Evolutionary conservation across 2,888 invertebrate genomes (phyloP), one percentile per base, ranked within the genome.

Genomic region (Zele albiditarsus): DNA sequence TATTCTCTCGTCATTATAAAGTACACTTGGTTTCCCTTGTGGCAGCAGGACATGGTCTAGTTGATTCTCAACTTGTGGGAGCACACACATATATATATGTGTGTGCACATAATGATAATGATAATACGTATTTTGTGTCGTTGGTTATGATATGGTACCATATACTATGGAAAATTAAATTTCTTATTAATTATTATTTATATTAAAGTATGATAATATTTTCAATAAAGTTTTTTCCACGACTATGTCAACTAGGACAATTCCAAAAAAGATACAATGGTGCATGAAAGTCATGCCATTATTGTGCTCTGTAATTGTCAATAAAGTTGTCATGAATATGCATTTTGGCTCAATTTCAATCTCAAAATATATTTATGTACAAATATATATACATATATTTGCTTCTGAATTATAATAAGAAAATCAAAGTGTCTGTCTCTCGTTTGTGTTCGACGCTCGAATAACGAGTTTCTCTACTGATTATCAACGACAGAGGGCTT

Each of bases 1-100:
- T 82, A 84, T 86, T 20, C 86, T 81, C 78, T 85, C 83, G 81
- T 87, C 84, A 82, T 87, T 88, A 87, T 79, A 73, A 75, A 78
- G 79, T 79, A 79, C 79, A 58, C 60, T 57, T 31, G 42, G 25
- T 20, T 42, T 38, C 53, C 28, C 28, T 38, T 12, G 20, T 27
- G 23, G 49, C 69, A 31, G 12, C 57, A 79, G 81, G 84, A 84
- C 79, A 85, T 84, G 84, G 85, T 85, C 84, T 84, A 84, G 82
- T 85, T 85, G 80, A 63, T 77, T 77, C 74, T 71, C 76, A 75
- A 67, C 27, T 27, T 49, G 28, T 49, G 67, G 62, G 12, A n/a
- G 31, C 31, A 16, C n/a, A 23, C 16, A n/a, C 16, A 12, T 23
- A 12, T 62, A 0, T 62, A 1, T 78, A n/a, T 46, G 8, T 46